Conservation (phyloP, 2,113 vertebrate genomes). For the Sylvia atricapilla region DNA sequence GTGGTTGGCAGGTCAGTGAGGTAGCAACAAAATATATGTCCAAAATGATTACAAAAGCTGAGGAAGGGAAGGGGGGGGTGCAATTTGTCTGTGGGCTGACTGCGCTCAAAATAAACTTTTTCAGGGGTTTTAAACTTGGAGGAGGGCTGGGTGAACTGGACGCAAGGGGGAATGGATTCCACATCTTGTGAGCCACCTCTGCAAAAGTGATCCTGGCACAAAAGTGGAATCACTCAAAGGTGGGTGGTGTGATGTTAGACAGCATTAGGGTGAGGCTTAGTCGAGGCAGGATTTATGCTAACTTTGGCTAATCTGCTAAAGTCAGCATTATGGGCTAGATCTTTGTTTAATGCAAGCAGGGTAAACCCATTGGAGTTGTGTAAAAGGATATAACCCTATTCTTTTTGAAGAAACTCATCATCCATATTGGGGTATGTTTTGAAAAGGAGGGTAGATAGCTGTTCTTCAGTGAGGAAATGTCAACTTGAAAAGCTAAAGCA, state of each 20-base stretch:
- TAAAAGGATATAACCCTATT: neutral
- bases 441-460: neutral
- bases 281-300: neutral
- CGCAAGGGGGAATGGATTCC: slow-evolving; percentile 60
- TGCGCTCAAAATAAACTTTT: slow-evolving; percentile 52
- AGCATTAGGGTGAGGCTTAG: slow-evolving; percentile 13
- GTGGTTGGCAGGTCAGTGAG: neutral
- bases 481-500: neutral
- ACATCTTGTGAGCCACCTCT: slow-evolving; percentile 58
- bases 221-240: slow-evolving; percentile 61
- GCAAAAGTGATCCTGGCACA: slow-evolving; percentile 50
- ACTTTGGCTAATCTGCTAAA: slow-evolving; percentile 37
- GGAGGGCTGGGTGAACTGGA: slow-evolving; percentile 63
- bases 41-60: neutral
- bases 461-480: neutral
- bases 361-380: neutral
- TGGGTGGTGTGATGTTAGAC: slow-evolving; percentile 48
- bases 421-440: neutral
- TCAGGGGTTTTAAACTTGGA: slow-evolving; percentile 63
- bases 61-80: neutral
- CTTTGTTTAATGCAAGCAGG: neutral
- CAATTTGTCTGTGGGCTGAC: slow-evolving; percentile 40
- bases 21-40: neutral
- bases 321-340: neutral
- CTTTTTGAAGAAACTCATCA: neutral